Evolutionary conservation across 2,888 invertebrate species (phyloP).

Genomic region (Poecilus cupreus): DNA sequence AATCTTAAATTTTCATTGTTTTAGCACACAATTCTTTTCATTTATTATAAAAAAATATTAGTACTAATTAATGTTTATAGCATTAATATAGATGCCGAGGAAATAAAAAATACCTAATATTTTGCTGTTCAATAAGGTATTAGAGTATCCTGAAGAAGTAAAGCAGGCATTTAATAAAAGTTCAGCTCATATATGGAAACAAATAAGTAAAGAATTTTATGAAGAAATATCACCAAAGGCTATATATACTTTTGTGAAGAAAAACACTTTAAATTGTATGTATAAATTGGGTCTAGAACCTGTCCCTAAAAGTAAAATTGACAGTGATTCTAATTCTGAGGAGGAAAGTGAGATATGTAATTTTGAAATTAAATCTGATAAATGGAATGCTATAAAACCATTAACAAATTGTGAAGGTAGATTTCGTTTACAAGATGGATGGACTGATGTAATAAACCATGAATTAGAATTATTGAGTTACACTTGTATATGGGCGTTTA

Average conservation of each 20-base stretch:
- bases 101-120: background rate
- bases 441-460: background rate
- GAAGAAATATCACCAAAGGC: background rate
- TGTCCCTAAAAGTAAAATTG: background rate
- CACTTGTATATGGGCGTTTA: conserved; percentile 1
- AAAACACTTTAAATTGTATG: background rate
- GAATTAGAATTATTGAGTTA: background rate
- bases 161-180: background rate
- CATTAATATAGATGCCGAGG: background rate
- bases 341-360: background rate
- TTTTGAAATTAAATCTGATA: background rate
- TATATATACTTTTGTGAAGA: background rate
- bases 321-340: background rate
- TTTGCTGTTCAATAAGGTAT: background rate
- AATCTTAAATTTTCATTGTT: too few species aligned
- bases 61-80: too few species aligned
- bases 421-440: background rate
- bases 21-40: too few species aligned
- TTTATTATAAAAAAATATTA: too few species aligned
- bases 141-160: background rate
- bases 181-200: background rate
- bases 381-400: conserved; percentile 14
- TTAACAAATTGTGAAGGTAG: background rate
- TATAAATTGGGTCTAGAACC: background rate
- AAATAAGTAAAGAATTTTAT: background rate